Base-by-base conservation (phyloP, 2,888 invertebrate species). In the Synergus itoensis region DNA sequence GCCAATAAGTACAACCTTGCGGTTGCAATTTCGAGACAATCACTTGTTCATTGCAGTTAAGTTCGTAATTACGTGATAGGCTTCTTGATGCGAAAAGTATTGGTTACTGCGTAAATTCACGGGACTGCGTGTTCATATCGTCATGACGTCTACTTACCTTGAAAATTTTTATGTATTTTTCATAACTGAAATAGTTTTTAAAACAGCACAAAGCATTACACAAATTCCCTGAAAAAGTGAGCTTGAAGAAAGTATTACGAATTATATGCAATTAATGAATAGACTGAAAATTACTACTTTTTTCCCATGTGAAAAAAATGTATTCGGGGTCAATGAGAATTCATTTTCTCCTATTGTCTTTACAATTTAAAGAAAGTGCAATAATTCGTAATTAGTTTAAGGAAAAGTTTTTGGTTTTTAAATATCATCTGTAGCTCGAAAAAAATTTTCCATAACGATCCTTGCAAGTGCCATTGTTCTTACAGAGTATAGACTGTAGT, bases 1-100 rank as follows among this genome's bases (percentile, higher is more conserved):
- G 36, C 36, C n/a, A 60, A 21, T 60, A 60, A 60, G 11, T 60
- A 73, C 28, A 53, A 53, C 53, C 73, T 69, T 73, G 73, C n/a
- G 36, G 36, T 36, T 73, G 73, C 40, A 73, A 53, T 73, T 73
- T 53, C 36, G 36, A 73, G 53, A 73, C 53, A 73, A 73, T 65
- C n/a, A 65, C 64, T 65, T 36, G 40, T 41, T 14, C 18, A 43
- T 48, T 48, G 73, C 48, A 48, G 36, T 73, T 73, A 53, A 73
- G 28, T 73, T 40, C n/a, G 36, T 53, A 36, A 73, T 40, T 73
- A 73, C 73, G 73, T 73, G 73, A 53, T 53, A 73, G 73, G 53
- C 73, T 9, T 73, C 53, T 73, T 40, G 73, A 73, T 73, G 73
- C 53, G 53, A 73, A 73, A 73, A 73, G 53, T 48, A n/a, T 53